Evolutionary conservation across 2,113 vertebrate species (phyloP).

Genomic region (Cranoglanis bouderius): DNA sequence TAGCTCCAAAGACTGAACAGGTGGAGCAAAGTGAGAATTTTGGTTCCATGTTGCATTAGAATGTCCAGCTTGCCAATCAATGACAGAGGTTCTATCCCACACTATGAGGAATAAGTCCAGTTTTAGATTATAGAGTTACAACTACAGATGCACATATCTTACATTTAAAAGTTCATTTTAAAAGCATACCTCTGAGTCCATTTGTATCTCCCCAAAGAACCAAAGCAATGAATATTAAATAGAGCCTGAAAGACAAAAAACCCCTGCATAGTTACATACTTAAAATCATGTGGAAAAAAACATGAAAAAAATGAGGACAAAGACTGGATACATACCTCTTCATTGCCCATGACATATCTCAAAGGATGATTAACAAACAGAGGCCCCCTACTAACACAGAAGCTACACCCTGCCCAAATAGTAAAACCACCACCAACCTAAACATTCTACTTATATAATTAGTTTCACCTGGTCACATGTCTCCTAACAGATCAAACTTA

Average conservation of each 20-base stretch:
- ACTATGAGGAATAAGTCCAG: neutral
- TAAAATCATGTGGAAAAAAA: neutral
- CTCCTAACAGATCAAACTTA: neutral
- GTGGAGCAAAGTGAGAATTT: neutral
- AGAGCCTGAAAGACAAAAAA: neutral
- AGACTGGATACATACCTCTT: neutral
- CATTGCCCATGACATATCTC: neutral
- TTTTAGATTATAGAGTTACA: neutral
- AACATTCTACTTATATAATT: neutral
- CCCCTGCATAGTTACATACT: neutral
- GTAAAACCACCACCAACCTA: neutral
- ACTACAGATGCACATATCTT: neutral
- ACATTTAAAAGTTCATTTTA: neutral
- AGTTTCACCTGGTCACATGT: neutral
- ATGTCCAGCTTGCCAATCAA: neutral
- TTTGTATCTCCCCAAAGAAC: neutral
- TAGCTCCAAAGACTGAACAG: neutral
- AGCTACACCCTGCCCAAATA: neutral
- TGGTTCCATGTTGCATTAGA: neutral
- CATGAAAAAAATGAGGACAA: neutral
- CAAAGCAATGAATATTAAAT: slow-evolving; percentile 7
- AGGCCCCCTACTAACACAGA: neutral
- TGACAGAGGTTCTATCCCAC: neutral
- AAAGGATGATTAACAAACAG: neutral
- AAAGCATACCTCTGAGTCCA: neutral